Evolutionary conservation across 1,140 invertebrate genomes (phyloP), one percentile per base, ranked within the genome.

Genomic region (Lucilia cuprina): DNA sequence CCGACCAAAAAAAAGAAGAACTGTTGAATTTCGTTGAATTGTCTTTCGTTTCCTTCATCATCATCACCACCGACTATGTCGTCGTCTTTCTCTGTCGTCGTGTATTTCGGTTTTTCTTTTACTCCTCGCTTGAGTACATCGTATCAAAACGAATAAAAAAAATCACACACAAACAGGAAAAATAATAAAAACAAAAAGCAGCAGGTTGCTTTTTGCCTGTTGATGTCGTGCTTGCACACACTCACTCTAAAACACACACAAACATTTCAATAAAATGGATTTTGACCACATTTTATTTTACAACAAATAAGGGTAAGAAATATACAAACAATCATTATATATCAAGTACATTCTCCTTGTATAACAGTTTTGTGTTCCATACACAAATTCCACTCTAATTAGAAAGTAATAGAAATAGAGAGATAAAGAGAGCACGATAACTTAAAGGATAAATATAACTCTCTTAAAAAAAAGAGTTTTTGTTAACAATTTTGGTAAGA

Each of bases 171-270:
- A 12, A 55, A 17, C 17, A n/a, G 49, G 49, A 49, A 49, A 49
- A 14, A 30, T 30, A 41, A 41, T 8, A 41, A 41, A 41, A 41
- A 41, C 41, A 41, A 78, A 49, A 12, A 47, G n/a, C 77, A 50
- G 77, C 77, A 80, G 77, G 77, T 80, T 80, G 77, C n/a, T 80
- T 80, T 47, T 78, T 49, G 77, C 77, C 77, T 80, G 77, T 80
- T 80, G 41, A 80, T 80, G 41, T 21, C 9, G 17, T 35, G 41
- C 2, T 41, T 41, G 41, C 41, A 12, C 25, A 41, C 25, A 30
- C 25, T 30, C 25, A 30, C 25, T 30, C 25, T 30, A n/a, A n/a
- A n/a, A n/a, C n/a, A n/a, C n/a, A n/a, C 25, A 30, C 25, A 30
- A 2, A 30, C 25, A 30, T 3, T 30, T 30, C 1, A 1, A 30